Evolutionary conservation across 2,113 vertebrate species (phyloP), one percentile per base, ranked within the genome.

Genomic region (Agapornis roseicollis): DNA sequence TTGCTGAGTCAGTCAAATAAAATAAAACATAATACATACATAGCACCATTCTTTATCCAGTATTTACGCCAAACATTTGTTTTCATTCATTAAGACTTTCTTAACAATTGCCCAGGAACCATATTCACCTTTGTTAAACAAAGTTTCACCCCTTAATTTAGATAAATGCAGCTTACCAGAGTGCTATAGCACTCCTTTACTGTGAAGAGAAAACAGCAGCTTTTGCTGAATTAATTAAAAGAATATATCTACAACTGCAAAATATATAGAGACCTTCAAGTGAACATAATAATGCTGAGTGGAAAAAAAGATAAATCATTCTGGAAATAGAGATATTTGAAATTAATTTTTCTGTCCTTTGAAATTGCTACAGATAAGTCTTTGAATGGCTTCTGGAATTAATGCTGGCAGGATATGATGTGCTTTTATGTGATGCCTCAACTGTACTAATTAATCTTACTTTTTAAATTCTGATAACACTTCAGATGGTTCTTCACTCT

Each of bases 181-280:
- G 27, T 65, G 25, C 17, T 82, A 44, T 16, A 81, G 19, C 20
- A 46, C 47, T 56, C 39, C 12, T 16, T 65, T 88, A 24, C 35
- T 87, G 28, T 55, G 14, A 28, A 92, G 91, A 52, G 27, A 44
- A 44, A 79, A 19, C 8, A 49, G 25, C 31, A 41, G 19, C 49
- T 86, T 16, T 52, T 90, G 70, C 16, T 92, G 61, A 86, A 93
- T 70, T 95, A 94, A 90, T 68, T 85, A 42, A 66, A 88, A 85
- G 17, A 66, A 80, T 29, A 3, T 61, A 89, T 35, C 39, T 90
- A 37, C 15, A 89, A 37, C 25, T 91, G 39, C 27, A 68, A 89
- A 93, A 61, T 5, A 11, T 37, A 41, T 27, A 19, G 68, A 84
- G 17, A 47, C 25, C 82, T 87, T 73, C 22, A 64, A 23, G 6